Base-by-base conservation (phyloP, 2,888 invertebrate species). In the Tiphia femorata region DNA sequence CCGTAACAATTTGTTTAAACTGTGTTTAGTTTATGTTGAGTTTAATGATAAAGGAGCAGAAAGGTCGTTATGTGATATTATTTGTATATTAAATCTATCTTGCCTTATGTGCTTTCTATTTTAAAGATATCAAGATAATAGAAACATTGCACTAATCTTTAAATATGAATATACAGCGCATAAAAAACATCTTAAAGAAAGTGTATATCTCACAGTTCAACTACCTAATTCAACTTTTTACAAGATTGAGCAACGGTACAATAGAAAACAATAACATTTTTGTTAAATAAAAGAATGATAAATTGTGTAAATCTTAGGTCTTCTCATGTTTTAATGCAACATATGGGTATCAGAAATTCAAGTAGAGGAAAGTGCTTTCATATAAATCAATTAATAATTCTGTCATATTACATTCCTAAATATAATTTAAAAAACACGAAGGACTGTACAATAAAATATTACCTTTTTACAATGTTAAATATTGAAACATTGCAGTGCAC, bases 221-320 rank as follows among this genome's bases (percentile, higher is more conserved):
- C 41, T 52, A 62, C 46, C 56, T 69, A 62, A 54, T 49, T 67
- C n/a, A n/a, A n/a, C n/a, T n/a, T 65, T 40, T 62, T 70, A 71
- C 42, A 69, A 76, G 64, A 68, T 78, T 77, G 78, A 76, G 77
- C 77, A 77, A 70, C 64, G 64, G 59, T 60, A 59, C 63, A 65
- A 56, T 62, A 67, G 62, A 71, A 67, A 75, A 61, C 56, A n/a
- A n/a, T n/a, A n/a, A n/a, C 38, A 16, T 25, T 17, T 25, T n/a
- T 43, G 27, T 8, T 14, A 19, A 37, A 37, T 19, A 37, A 19
- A 19, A 37, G n/a, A n/a, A n/a, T n/a, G n/a, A n/a, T n/a, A n/a
- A n/a, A n/a, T n/a, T n/a, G n/a, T n/a, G n/a, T n/a, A n/a, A n/a
- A n/a, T 19, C 19, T 40, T 40, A 19, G n/a, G n/a, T 23, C 14